Percentiles rank a stretch among this genome's conserved stretches.
Conservation (phyloP, 2,888 invertebrate genomes). For the Criorhina ranunculi region DNA sequence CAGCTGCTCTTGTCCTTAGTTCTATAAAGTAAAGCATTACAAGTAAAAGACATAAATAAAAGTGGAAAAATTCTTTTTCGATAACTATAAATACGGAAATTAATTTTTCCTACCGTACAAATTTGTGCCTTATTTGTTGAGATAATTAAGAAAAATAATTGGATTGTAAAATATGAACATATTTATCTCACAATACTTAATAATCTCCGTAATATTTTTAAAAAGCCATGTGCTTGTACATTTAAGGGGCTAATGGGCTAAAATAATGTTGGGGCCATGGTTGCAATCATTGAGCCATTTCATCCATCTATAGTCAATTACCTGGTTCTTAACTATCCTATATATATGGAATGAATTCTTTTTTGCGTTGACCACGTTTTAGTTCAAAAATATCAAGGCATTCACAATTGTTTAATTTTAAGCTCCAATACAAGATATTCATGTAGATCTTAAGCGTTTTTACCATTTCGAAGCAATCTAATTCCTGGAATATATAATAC, state of each 20-base stretch:
- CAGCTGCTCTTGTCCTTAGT: neutral
- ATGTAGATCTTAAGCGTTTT: constrained; percentile 5
- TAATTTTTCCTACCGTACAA: constrained; percentile 78
- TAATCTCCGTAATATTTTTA: constrained; percentile 31
- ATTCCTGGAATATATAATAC: constrained; percentile 16
- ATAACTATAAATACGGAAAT: constrained; percentile 58
- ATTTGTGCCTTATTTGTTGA: constrained; percentile 78
- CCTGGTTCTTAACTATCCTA: neutral
- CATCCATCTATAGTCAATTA: constrained; percentile 49
- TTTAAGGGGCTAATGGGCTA: constrained; percentile 15
- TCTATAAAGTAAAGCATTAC: constrained; percentile 2
- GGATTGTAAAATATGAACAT: constrained; percentile 37
- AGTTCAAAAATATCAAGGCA: neutral
- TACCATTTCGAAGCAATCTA: constrained; percentile 3
- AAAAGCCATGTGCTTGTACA: constrained; percentile 35
- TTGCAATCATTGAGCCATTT: constrained; percentile 19
- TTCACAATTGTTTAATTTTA: neutral
- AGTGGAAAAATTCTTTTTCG: constrained; percentile 55
- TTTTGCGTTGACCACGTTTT: neutral
- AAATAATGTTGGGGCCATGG: constrained; percentile 16
- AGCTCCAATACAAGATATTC: neutral
- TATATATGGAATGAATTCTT: constrained; percentile 1
- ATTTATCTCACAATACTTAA: constrained; percentile 49
- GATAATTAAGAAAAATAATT: constrained; percentile 54
- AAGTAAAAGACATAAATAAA: constrained; percentile 34